Conservation (phyloP, 1,140 invertebrate species). For the Drosophila mojavensis region DNA sequence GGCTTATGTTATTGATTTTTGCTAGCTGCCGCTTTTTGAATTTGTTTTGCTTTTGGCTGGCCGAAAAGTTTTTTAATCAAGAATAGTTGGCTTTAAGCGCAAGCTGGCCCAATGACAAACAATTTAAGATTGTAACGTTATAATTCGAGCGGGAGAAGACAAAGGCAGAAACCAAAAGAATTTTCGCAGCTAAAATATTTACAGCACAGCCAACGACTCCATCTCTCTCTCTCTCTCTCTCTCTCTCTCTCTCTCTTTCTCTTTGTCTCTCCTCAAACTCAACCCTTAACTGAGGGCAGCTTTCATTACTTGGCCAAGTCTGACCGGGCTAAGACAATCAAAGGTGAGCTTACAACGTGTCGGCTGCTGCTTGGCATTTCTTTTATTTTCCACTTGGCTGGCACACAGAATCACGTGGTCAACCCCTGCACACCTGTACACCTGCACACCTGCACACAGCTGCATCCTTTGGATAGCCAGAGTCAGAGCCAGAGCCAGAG, state of each 20-base stretch:
- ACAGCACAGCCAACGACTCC: conserved; percentile 47
- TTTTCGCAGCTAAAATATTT: conserved; percentile 67
- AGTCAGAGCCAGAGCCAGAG: conserved; percentile 31
- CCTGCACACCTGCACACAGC: conserved; percentile 22
- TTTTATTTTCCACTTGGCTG: conserved; percentile 72
- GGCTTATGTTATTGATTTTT: conserved; percentile 73
- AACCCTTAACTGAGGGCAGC: conserved; percentile 22
- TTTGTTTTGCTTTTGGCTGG: conserved; percentile 42
- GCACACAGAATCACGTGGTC: conserved; percentile 44
- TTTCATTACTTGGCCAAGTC: conserved; percentile 63
- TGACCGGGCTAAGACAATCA: conserved; percentile 78
- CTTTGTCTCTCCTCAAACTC: not conserved
- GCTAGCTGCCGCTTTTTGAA: conserved; percentile 61
- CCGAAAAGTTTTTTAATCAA: conserved; percentile 79
- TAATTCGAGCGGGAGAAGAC: conserved; percentile 40
- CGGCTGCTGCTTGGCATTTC: conserved; percentile 52
- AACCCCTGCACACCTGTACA: not conserved
- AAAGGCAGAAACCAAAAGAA: conserved; percentile 42
- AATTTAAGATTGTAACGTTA: conserved; percentile 48
- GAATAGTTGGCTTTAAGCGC: conserved; percentile 64
- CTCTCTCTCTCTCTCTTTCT: not conserved
- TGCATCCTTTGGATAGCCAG: conserved; percentile 42
- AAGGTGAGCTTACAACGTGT: conserved; percentile 64
- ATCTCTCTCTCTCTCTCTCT: not conserved
- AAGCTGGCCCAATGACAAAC: conserved; percentile 60